Evolutionary conservation across 2,113 vertebrate species (phyloP), one percentile per base, ranked within the genome.

Genomic region (Syngnathus scovelli): DNA sequence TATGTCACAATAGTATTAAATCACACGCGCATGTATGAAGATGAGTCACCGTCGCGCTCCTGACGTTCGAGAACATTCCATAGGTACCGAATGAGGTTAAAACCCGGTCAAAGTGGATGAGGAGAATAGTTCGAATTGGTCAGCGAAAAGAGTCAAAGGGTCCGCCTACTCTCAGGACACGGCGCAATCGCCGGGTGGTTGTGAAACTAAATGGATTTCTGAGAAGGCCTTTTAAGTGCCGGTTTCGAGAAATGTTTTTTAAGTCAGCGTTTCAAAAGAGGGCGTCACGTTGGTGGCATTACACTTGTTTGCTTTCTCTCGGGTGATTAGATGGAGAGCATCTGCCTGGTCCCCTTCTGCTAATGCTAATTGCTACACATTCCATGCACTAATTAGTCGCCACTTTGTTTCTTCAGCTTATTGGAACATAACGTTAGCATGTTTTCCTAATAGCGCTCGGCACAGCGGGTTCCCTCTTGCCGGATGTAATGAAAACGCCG

Each of bases 1-100:
- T 83, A 81, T 80, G 72, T 72, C 71, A 64, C 66, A 80, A 82
- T 79, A 68, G 76, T 74, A 77, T 82, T 84, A 86, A 84, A 72
- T 62, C 61, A 39, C 72, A 70, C 76, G 67, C 72, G 71, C 36
- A 58, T 15, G 21, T 54, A 39, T 10, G 65, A 79, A 8, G 12
- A 66, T 72, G 80, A 84, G 86, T 84, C 84, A 76, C 75, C 71
- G 76, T 19, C 4, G 13, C 1, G 15, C 33, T 37, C 6, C 8
- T 19, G 56, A 19, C 19, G 16, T 61, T 44, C 39, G n/a, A 6
- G 38, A 23, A 13, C 3, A 39, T 43, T 62, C 39, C 60, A 41
- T n/a, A 12, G 9, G 37, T 6, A 21, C 7, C 39, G 11, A 15
- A 21, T 18, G 41, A 62, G 61, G 61, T 44, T 15, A 27, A 27